phyloP scores from a whole-genome alignment of 2,113 vertebrate species.

The Lepidothrix coronata region DNA sequence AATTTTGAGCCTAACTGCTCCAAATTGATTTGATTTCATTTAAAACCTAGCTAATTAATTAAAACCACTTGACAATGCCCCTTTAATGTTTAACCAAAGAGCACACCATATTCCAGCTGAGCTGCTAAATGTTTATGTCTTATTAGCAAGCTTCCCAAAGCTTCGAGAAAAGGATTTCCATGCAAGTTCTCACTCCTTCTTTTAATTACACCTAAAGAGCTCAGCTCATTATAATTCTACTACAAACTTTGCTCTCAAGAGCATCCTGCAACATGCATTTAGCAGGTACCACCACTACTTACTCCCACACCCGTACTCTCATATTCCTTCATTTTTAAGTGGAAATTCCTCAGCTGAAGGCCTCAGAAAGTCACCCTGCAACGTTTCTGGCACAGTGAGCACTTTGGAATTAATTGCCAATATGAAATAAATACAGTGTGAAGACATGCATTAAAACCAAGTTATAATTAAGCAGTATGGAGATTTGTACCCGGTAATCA shows the following conservation, averaged over 20 bases:
- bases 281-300: not conserved
- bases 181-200: not conserved
- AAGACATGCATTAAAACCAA: not conserved
- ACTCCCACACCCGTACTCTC: not conserved
- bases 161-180: conserved; percentile 7
- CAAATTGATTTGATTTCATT: conserved; percentile 42
- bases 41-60: conserved; percentile 49
- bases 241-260: not conserved
- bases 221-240: not conserved
- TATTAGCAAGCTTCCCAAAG: conserved; percentile 33
- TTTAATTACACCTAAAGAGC: conserved; percentile 39
- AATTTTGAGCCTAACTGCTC: conserved; percentile 14
- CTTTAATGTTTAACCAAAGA: conserved; percentile 53
- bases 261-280: not conserved
- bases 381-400: not conserved
- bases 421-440: not conserved
- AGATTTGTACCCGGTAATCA: not conserved
- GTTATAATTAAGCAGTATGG: not conserved
- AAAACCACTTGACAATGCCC: conserved; percentile 13
- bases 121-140: conserved; percentile 34
- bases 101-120: conserved; percentile 23
- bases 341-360: not conserved
- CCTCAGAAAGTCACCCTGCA: not conserved
- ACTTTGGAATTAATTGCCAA: conserved; percentile 6
- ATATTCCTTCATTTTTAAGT: not conserved